Conservation (phyloP, 2,888 invertebrate genomes). For the Stegophylla sp. region DNA sequence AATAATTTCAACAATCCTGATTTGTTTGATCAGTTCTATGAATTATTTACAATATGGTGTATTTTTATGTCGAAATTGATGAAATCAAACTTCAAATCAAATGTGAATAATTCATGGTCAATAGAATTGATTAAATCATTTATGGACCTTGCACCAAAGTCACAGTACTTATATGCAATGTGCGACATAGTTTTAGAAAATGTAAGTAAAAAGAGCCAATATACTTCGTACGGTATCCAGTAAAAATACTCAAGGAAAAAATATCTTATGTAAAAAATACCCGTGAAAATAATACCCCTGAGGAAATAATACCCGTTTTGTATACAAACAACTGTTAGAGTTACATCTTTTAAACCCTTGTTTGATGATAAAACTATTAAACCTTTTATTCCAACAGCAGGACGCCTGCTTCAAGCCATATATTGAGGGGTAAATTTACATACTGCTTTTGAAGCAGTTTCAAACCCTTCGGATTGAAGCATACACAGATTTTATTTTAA, state of each 20-base stretch:
- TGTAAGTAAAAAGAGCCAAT: conserved; percentile 10
- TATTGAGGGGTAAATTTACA: too few species aligned
- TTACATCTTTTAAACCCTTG: too few species aligned
- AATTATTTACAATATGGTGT: conserved; percentile 1
- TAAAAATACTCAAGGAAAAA: too few species aligned
- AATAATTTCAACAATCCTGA: neutral
- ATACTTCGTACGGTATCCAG: too few species aligned
- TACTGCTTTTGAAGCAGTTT: too few species aligned
- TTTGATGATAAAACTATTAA: too few species aligned
- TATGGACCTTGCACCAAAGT: neutral
- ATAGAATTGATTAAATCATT: neutral
- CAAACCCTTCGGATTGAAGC: too few species aligned
- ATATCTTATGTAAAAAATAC: neutral
- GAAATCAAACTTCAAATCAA: neutral
- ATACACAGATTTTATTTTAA: too few species aligned
- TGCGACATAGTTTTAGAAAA: neutral
- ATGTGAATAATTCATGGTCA: neutral
- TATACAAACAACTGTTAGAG: too few species aligned
- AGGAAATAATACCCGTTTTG: too few species aligned
- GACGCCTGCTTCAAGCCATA: too few species aligned
- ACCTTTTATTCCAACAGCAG: too few species aligned
- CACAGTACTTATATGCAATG: conserved; percentile 7
- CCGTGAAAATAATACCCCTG: neutral
- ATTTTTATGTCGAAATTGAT: neutral
- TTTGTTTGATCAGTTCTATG: neutral